Evolutionary conservation across 1,140 invertebrate genomes (phyloP).

Genomic region (Drosophila aff.): DNA sequence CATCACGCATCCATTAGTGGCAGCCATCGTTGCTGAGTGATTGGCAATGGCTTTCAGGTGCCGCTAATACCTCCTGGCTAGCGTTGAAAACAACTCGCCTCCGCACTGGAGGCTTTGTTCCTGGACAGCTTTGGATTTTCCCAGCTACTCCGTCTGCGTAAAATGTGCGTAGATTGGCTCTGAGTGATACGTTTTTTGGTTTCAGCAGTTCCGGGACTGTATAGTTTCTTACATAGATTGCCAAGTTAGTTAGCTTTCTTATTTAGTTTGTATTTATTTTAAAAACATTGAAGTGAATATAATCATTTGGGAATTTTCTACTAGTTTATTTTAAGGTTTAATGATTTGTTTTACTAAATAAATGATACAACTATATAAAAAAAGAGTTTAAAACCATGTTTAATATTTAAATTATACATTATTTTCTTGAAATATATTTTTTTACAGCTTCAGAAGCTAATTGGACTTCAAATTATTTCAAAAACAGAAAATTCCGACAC

Average conservation of each 20-base stretch:
- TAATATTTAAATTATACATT: not conserved
- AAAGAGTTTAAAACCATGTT: not conserved
- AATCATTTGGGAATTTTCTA: not conserved
- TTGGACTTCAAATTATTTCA: not conserved
- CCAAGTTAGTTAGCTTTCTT: not conserved
- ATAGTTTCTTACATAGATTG: not conserved
- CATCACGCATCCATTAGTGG: slow-evolving; percentile 7
- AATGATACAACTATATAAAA: not conserved
- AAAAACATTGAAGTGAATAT: not conserved
- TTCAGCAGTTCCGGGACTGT: not conserved
- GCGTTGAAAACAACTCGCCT: not conserved
- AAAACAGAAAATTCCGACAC: not conserved
- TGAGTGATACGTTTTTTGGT: not conserved
- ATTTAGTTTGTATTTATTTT: not conserved
- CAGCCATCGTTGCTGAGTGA: slow-evolving; percentile 1
- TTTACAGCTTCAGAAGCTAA: not conserved
- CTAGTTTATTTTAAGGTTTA: not conserved
- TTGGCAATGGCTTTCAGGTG: not conserved
- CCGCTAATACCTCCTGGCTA: not conserved
- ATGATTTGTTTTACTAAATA: not conserved
- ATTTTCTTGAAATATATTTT: not conserved
- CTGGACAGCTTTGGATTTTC: not conserved
- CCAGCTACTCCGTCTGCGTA: not conserved
- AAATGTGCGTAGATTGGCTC: not conserved
- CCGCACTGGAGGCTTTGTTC: not conserved